Evolutionary conservation across 2,888 invertebrate species (phyloP), one percentile per base, ranked within the genome.

Genomic region (Junonia oenone): DNA sequence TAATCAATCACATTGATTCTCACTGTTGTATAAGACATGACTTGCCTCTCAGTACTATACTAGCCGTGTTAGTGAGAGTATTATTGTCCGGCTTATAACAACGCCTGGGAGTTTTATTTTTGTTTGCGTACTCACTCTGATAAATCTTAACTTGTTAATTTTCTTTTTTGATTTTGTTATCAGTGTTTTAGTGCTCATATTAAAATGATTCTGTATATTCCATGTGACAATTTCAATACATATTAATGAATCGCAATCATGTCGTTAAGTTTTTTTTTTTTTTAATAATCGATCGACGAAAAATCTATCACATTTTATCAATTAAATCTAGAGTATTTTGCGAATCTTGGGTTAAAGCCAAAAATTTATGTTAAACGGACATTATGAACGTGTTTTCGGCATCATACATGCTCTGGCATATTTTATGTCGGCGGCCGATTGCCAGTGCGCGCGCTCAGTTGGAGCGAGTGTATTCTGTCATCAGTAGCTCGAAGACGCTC

Each of bases 51-150:
- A 52, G 45, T 51, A 19, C 37, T 58, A 51, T 27, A 45, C 33
- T 19, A 33, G 19, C 22, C 48, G 35, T 40, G 49, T 50, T 40
- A 31, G 60, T 50, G 46, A 13, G 45, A 33, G 51, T 49, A 57
- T 49, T 55, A 55, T 57, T 51, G 55, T 45, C 43, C 31, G 45
- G 31, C 40, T 46, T 31, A 49, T 29, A 52, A 51, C 68, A 76
- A 71, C 72, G 79, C 81, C 84, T 79, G 82, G 80, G 81, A 76
- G 72, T 70, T 80, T 80, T 88, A 89, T 89, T 88, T 88, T 81
- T 58, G 82, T 82, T 76, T 66, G 73, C 76, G 75, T 71, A 73
- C 69, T 68, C 75, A 68, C 64, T 63, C 75, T 81, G 80, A 81
- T 79, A 75, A 72, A 68, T 67, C 69, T 73, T 76, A 76, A 75